phyloP scores from a whole-genome alignment of 2,888 invertebrate genomes.

The Trissolcus japonicus region DNA sequence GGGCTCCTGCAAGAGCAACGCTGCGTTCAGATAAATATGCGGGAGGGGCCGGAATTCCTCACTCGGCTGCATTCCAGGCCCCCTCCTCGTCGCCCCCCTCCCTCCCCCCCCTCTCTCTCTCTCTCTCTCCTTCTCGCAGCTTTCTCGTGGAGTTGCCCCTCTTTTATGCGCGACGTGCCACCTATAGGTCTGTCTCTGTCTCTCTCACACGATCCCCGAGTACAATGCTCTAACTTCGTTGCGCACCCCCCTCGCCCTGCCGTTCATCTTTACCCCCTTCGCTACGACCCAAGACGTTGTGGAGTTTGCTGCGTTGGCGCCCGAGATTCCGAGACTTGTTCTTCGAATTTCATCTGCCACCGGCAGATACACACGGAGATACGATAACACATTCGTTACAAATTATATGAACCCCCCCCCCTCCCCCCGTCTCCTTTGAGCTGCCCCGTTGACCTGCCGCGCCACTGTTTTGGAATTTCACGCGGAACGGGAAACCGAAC shows the following conservation, averaged over 20 bases:
- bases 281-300: constrained; percentile 47
- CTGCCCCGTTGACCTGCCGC: neutral
- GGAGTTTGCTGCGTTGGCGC: constrained; percentile 41
- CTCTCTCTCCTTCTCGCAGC: constrained; percentile 32
- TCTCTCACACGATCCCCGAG: constrained; percentile 14
- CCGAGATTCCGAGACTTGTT: constrained; percentile 51
- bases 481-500: constrained; percentile 26
- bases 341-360: constrained; percentile 44
- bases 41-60: constrained; percentile 77
- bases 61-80: constrained; percentile 75
- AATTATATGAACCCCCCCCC: constrained; percentile 33
- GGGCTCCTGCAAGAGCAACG: constrained; percentile 56
- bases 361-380: constrained; percentile 36
- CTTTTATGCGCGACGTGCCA: constrained; percentile 49
- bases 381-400: constrained; percentile 51
- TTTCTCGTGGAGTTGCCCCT: constrained; percentile 38
- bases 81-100: constrained; percentile 24
- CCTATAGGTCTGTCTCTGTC: constrained; percentile 44
- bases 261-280: constrained; percentile 35
- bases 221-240: constrained; percentile 59
- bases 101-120: constrained; percentile 36
- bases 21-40: constrained; percentile 73
- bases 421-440: neutral
- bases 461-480: constrained; percentile 21
- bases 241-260: constrained; percentile 20